Percentiles rank a stretch among this genome's conserved stretches.
These are phyloP conservation scores for Ceramica pisi DNA, from an alignment of 2,888 invertebrate species.

Conservation along the genomic window DNA sequence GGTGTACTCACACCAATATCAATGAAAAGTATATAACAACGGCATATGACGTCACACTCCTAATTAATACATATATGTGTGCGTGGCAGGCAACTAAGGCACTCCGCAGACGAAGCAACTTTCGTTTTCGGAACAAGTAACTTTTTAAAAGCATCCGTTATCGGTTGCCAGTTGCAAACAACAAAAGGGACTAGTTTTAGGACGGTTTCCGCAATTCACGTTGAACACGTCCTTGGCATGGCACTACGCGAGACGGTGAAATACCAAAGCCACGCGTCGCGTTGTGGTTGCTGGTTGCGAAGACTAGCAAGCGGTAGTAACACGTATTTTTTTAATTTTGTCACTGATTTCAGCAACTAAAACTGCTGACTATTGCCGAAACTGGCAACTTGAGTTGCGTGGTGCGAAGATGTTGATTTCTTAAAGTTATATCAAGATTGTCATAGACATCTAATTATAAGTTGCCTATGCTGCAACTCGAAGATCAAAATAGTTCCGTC, in stretches of 20 bases:
- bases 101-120: background rate
- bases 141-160: background rate
- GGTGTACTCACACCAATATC: constrained; percentile 1
- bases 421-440: too few relatives aligned
- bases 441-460: background rate
- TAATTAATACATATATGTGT: constrained; percentile 23
- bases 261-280: background rate
- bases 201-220: background rate
- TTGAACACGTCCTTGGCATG: background rate
- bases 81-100: background rate
- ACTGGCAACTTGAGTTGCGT: too few relatives aligned
- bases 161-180: background rate
- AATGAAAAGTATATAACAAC: constrained; percentile 14
- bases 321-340: too few relatives aligned
- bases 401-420: too few relatives aligned
- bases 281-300: background rate
- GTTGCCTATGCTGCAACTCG: background rate
- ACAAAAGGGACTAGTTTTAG: background rate
- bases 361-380: too few relatives aligned
- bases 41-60: background rate
- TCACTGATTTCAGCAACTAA: too few relatives aligned
- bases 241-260: too few relatives aligned
- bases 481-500: background rate
- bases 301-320: too few relatives aligned
- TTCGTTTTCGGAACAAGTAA: background rate